phyloP scores from a whole-genome alignment of 2,113 vertebrate species.

The Proteles cristata region DNA sequence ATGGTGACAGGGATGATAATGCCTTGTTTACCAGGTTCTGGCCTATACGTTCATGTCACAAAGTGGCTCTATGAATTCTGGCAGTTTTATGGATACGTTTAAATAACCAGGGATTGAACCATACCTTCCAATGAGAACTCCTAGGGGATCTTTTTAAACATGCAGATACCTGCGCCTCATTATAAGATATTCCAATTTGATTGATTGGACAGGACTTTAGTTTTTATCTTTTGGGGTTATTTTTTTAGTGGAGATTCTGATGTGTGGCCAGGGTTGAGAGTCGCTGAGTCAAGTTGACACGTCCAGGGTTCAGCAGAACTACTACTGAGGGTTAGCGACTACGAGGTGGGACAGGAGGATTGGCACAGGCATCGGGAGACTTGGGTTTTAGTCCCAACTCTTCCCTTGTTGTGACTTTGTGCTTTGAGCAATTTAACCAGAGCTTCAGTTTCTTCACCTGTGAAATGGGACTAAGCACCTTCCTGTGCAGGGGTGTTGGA shows the following conservation, averaged over 20 bases:
- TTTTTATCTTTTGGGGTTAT: not conserved
- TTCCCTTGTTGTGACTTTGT: not conserved
- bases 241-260: not conserved
- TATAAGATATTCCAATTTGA: not conserved
- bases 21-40: not conserved
- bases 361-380: too few species aligned
- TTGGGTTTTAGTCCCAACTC: too few species aligned
- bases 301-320: not conserved
- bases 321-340: not conserved
- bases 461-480: not conserved
- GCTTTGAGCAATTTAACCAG: not conserved
- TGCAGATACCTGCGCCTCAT: too few species aligned
- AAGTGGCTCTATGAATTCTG: not conserved
- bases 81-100: not conserved
- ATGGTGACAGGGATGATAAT: rapidly evolving
- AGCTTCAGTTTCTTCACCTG: not conserved
- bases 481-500: not conserved
- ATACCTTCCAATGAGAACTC: not conserved
- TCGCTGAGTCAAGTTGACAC: not conserved
- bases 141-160: not conserved
- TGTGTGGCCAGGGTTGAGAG: not conserved
- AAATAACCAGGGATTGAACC: not conserved
- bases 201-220: not conserved
- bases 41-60: not conserved
- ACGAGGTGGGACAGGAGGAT: not conserved